Conservation (phyloP, 2,797 vertebrate genomes). For the Muraenolepis orangiensis region DNA sequence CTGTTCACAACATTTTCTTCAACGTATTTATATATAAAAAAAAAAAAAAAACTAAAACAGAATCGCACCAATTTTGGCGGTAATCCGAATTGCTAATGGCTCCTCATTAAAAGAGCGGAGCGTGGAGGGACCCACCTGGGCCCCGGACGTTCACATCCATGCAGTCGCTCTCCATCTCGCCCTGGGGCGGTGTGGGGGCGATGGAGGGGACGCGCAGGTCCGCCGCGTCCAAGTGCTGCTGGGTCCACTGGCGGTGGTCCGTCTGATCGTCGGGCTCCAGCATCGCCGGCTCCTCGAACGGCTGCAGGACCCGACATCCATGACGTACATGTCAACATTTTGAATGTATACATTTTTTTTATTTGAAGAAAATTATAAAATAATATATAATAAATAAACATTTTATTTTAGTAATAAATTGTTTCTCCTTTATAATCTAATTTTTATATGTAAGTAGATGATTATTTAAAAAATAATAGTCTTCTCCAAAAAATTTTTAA, state of each 20-base stretch:
- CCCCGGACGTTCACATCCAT: conserved; percentile 97
- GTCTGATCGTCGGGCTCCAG: conserved; percentile 85
- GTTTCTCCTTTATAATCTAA: background rate
- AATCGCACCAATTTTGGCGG: background rate
- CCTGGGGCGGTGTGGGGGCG: conserved; percentile 95
- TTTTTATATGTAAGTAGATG: background rate
- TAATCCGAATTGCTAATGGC: background rate
- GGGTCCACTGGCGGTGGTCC: conserved; percentile 96
- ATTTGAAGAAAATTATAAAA: background rate
- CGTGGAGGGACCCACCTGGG: conserved; percentile 77
- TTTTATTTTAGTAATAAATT: background rate
- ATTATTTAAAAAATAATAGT: background rate
- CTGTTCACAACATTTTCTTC: background rate
- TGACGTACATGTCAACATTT: background rate
- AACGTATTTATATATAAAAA: background rate
- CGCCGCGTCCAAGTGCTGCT: conserved; percentile 95
- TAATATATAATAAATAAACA: background rate
- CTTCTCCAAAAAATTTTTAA: too few relatives aligned
- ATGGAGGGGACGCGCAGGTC: conserved; percentile 92
- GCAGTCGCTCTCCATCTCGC: conserved; percentile 90
- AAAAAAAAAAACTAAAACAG: background rate
- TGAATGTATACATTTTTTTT: background rate
- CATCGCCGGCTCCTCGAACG: conserved; percentile 90
- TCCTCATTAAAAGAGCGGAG: background rate
- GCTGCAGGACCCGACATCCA: conserved; percentile 22